These are phyloP conservation scores for Pseudococcus viburni DNA, from an alignment of 2,888 invertebrate species.

Conservation along the genomic window DNA sequence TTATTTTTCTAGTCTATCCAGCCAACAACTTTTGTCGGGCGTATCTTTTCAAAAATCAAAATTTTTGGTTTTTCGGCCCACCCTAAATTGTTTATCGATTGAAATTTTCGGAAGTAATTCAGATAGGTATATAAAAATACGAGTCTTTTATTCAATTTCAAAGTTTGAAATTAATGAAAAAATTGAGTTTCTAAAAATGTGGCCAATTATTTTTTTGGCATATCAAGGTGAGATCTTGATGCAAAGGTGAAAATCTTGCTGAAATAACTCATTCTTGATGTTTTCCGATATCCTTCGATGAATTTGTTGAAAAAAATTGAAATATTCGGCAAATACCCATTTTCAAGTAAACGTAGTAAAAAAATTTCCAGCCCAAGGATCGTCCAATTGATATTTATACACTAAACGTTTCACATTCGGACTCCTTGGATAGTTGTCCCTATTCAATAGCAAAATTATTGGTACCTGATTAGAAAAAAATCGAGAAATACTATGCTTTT, in stretches of 20 bases:
- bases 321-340: neutral
- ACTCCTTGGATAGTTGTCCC: neutral
- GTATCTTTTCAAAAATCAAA: neutral
- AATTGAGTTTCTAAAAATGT: too few relatives aligned
- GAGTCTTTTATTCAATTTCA: neutral
- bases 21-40: too few relatives aligned
- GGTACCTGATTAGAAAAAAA: too few relatives aligned
- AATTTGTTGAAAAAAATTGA: neutral
- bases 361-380: constrained; percentile 19
- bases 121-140: neutral
- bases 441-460: neutral
- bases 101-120: too few relatives aligned
- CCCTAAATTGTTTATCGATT: too few relatives aligned
- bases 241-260: too few relatives aligned
- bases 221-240: too few relatives aligned
- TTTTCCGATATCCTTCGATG: neutral
- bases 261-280: too few relatives aligned
- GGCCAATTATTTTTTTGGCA: too few relatives aligned
- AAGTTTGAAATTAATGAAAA: neutral
- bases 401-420: neutral
- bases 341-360: neutral
- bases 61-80: too few relatives aligned
- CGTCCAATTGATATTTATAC: neutral
- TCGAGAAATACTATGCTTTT: too few relatives aligned
- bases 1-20: too few relatives aligned